Evolutionary conservation across 2,888 invertebrate genomes (phyloP).

Genomic region (Diplazon laetatorius): DNA sequence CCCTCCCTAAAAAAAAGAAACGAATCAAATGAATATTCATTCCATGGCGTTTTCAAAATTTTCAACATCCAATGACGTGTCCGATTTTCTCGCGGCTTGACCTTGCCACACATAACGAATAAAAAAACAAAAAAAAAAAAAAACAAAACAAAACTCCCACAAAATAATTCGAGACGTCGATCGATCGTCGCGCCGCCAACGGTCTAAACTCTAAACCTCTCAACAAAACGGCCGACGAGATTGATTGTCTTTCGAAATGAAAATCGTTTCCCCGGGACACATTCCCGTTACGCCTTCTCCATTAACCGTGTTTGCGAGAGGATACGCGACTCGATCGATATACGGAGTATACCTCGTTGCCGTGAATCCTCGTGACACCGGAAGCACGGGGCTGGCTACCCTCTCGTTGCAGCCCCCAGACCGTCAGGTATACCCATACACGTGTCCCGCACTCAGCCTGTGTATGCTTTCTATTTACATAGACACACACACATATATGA

Average conservation of each 20-base stretch:
- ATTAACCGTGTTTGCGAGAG: constrained; percentile 31
- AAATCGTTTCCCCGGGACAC: constrained; percentile 42
- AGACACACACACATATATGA: no score
- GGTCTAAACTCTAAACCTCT: constrained; percentile 1
- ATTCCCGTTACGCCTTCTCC: constrained; percentile 30
- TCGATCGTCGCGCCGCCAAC: no score
- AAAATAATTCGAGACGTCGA: not conserved
- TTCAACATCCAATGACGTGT: no score
- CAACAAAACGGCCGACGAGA: constrained; percentile 20
- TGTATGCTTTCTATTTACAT: constrained; percentile 45
- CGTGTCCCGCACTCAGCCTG: constrained; percentile 1
- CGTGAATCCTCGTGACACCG: constrained; percentile 41
- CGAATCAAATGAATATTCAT: no score
- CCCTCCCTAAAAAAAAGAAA: no score
- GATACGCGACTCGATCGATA: constrained; percentile 30
- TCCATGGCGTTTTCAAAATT: no score
- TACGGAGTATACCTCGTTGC: constrained; percentile 32
- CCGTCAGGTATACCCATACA: constrained; percentile 9
- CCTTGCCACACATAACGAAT: not conserved
- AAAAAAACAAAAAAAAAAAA: no score
- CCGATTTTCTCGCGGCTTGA: not conserved
- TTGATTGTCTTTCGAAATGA: constrained; percentile 23
- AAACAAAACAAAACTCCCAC: not conserved
- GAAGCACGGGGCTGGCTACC: constrained; percentile 26
- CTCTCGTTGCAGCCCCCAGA: constrained; percentile 16